Evolutionary conservation across 2,113 vertebrate genomes (phyloP), one percentile per base, ranked within the genome.

Genomic region (Chaetura pelagica): DNA sequence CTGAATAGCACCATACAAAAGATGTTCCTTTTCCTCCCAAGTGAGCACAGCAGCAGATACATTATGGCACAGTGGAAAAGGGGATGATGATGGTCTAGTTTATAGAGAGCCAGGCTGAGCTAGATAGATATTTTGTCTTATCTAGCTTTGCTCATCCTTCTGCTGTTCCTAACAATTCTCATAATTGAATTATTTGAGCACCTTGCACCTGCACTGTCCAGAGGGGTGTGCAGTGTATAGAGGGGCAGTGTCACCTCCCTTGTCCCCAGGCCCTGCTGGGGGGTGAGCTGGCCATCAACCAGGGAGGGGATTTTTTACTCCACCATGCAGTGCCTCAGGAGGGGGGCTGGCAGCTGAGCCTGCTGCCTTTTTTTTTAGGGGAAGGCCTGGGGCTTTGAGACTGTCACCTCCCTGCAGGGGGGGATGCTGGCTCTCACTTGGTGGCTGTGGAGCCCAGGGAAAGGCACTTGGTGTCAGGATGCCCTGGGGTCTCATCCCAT

Each of bases 241-340:
- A 84, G 42, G 4, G 14, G 24, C 18, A 49, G 13, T 18, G 10
- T 71, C 32, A 40, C 15, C 24, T 23, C 42, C 54, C 23, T n/a
- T 0, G 0, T 4, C 19, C 46, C 42, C 0, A 0, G 20, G 63
- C 15, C 46, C 58, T 46, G 26, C 32, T 2, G 0, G 20, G 14
- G 4, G 32, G 5, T n/a, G 20, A 46, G 18, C 21, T 82, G 75
- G 34, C 29, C 72, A 32, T 12, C 0, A 1, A n/a, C 24, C 5
- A 1, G 3, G 19, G 16, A 40, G 2, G 0, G 13, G 30, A 34
- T 35, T 74, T 30, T 44, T 26, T 30, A 26, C 12, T 34, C 21
- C 54, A 52, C 48, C 24, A 34, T 4, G 23, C 34, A 26, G 18
- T 20, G 29, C 54, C n/a, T 20, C 46, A 34, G 20, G 48, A 66